Percentiles rank a stretch among this genome's conserved stretches.
Evolutionary conservation across 2,888 invertebrate species (phyloP).

Genomic region (Autographa gamma): DNA sequence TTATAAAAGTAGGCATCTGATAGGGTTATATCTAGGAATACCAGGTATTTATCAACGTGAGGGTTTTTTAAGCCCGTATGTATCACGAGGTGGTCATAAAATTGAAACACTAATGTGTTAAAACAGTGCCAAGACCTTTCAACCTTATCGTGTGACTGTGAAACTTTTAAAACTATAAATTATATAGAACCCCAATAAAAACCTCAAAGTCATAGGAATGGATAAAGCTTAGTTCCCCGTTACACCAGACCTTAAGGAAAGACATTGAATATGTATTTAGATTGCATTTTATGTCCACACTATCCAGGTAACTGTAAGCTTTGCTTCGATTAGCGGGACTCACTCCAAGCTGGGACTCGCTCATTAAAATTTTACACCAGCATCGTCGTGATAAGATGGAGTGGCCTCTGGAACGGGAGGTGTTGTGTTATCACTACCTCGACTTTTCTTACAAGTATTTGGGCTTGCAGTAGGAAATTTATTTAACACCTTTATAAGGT

Average conservation of each 20-base stretch:
- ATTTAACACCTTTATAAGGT: background rate
- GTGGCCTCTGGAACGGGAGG: slow-evolving; percentile 55
- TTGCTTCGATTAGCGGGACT: slow-evolving; percentile 77
- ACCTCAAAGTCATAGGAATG: slow-evolving; percentile 16
- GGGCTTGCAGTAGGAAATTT: background rate
- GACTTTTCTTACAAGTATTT: slow-evolving; percentile 2
- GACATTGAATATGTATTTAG: slow-evolving; percentile 51
- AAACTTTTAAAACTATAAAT: background rate
- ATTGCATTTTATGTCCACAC: slow-evolving; percentile 62
- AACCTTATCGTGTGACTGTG: background rate
- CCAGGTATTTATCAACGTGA: background rate
- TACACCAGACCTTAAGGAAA: slow-evolving; percentile 34
- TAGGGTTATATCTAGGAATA: background rate
- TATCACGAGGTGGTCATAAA: background rate
- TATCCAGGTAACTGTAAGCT: slow-evolving; percentile 73
- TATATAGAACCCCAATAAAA: background rate
- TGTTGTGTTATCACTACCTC: slow-evolving; percentile 59
- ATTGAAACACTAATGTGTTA: background rate
- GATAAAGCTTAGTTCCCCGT: slow-evolving; percentile 33
- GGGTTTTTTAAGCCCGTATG: no score
- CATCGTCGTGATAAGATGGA: slow-evolving; percentile 72
- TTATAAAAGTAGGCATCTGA: background rate
- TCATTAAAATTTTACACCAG: slow-evolving; percentile 82
- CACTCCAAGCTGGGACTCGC: slow-evolving; percentile 62
- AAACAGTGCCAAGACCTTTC: background rate